phyloP scores from a whole-genome alignment of 2,797 vertebrate species.

The Hippoglossus hippoglossus region DNA sequence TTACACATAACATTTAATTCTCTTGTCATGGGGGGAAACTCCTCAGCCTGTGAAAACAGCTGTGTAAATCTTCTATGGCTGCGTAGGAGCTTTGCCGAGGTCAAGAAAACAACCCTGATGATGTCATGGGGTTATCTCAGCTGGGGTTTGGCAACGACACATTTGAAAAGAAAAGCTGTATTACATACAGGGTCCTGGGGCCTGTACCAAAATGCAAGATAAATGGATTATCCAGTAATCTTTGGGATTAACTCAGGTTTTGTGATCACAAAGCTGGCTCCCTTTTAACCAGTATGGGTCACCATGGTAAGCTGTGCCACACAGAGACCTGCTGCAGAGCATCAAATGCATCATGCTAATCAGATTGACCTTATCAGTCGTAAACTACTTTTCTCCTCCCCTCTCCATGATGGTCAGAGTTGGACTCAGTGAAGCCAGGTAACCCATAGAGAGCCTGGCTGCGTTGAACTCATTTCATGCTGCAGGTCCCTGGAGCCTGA shows the following conservation, averaged over 20 bases:
- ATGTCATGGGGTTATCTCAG: conserved; percentile 10
- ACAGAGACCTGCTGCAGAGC: too few species aligned
- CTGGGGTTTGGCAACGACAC: not conserved
- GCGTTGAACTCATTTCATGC: too few species aligned
- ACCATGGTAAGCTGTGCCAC: too few species aligned
- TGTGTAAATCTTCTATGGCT: conserved; percentile 14
- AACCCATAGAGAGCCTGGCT: too few species aligned
- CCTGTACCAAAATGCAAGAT: not conserved
- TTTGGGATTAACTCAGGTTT: not conserved
- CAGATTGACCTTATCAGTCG: too few species aligned
- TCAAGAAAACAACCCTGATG: conserved; percentile 1
- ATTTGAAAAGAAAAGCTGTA: conserved; percentile 2
- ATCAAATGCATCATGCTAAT: too few species aligned
- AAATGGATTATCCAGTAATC: not conserved
- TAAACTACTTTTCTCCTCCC: too few species aligned
- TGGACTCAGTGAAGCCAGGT: too few species aligned
- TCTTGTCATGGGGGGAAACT: conserved; percentile 1
- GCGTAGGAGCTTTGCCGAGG: not conserved
- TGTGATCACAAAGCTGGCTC: not conserved
- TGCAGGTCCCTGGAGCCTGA: too few species aligned
- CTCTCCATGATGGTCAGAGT: too few species aligned
- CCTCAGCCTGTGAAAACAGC: not conserved
- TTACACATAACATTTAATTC: not conserved
- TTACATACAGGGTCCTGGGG: not conserved
- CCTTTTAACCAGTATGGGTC: not conserved